phyloP scores from a whole-genome alignment of 2,113 vertebrate species.

The Cottus gobio region DNA sequence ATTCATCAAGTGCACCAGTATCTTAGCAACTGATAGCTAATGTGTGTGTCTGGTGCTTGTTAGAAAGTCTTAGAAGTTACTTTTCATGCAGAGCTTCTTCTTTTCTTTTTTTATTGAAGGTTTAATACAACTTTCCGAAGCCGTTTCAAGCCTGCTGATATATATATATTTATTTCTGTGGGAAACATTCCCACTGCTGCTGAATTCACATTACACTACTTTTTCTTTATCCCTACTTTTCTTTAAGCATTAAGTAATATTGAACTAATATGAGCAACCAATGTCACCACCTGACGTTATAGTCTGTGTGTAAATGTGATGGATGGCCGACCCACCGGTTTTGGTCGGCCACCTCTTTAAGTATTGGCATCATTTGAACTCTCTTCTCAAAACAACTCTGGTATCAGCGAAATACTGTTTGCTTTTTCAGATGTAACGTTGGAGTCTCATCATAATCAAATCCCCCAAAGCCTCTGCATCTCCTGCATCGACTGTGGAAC shows the following conservation, averaged over 20 bases:
- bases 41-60: conserved; percentile 34
- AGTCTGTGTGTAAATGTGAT: too few relatives aligned
- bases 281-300: not conserved
- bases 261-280: too few relatives aligned
- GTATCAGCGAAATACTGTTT: not conserved
- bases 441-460: conserved; percentile 21
- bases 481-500: conserved; percentile 3
- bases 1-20: conserved; percentile 60
- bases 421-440: conserved; percentile 9
- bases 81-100: conserved; percentile 11
- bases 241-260: not conserved
- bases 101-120: too few relatives aligned
- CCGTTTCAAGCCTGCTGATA: not conserved
- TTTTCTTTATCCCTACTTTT: not conserved
- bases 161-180: not conserved
- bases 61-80: conserved; percentile 35
- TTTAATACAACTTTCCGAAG: too few relatives aligned
- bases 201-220: not conserved
- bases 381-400: not conserved
- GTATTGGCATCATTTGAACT: too few relatives aligned
- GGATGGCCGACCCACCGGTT: too few relatives aligned
- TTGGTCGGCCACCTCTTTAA: too few relatives aligned
- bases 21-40: conserved; percentile 74
- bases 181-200: not conserved
- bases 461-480: too few relatives aligned